Conservation (phyloP, 2,888 invertebrate genomes). For the Carterocephalus palaemon region DNA sequence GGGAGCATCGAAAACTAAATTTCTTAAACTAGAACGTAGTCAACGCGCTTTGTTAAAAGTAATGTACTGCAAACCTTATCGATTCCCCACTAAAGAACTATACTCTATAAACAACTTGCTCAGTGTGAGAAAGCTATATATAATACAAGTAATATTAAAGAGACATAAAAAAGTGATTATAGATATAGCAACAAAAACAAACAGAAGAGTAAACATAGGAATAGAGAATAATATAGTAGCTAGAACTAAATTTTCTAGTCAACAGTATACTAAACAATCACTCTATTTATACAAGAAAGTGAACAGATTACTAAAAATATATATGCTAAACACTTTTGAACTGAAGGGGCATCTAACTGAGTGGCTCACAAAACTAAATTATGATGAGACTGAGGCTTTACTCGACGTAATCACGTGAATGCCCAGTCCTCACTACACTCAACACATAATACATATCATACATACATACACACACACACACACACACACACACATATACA, state of each 20-base stretch:
- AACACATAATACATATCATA: no score
- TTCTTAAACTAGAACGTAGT: background rate
- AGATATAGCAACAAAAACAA: background rate
- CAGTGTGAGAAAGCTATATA: background rate
- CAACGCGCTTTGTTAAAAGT: background rate
- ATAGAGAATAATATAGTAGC: background rate
- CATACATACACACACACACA: no score
- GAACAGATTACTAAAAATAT: background rate
- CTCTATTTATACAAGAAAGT: background rate
- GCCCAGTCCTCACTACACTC: no score
- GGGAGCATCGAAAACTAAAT: background rate
- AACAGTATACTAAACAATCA: background rate
- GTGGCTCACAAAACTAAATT: background rate
- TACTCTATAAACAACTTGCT: background rate
- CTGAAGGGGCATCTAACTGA: background rate
- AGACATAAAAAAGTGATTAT: background rate
- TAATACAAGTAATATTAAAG: background rate
- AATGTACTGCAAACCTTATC: background rate
- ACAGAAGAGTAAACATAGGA: background rate
- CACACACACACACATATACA: no score
- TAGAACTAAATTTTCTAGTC: no score
- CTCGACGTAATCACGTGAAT: background rate
- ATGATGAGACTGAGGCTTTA: background rate
- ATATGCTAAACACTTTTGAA: background rate
- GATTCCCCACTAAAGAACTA: background rate